These are phyloP conservation scores for Bufotes viridis DNA, from an alignment of 2,797 vertebrate species.

Conservation along the genomic window DNA sequence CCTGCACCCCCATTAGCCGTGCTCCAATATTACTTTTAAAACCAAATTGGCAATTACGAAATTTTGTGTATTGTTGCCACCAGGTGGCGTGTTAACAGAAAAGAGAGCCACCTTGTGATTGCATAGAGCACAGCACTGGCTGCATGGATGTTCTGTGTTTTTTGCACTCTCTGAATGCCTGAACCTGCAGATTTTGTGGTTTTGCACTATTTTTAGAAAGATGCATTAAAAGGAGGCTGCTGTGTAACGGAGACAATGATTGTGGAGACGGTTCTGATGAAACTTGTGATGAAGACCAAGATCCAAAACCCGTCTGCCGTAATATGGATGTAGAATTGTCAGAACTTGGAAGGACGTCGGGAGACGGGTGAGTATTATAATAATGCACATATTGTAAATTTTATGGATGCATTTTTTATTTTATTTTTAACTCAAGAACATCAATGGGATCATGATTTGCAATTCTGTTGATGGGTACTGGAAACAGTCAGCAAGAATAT, in stretches of 20 bases:
- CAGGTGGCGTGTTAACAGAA: no score
- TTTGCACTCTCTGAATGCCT: not conserved
- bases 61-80: no score
- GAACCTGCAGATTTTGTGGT: not conserved
- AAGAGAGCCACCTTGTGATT: no score
- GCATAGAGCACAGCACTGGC: no score
- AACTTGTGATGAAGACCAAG: slow-evolving; percentile 68
- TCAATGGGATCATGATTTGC: no score
- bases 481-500: no score
- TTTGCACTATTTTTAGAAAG: slow-evolving; percentile 71
- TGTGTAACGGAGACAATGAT: slow-evolving; percentile 87
- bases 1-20: no score
- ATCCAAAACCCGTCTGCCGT: slow-evolving; percentile 73
- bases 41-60: no score
- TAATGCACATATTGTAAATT: not conserved
- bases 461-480: no score
- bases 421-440: no score
- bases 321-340: slow-evolving; percentile 70
- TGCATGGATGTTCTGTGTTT: not conserved
- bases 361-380: slow-evolving; percentile 78
- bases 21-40: no score
- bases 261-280: slow-evolving; percentile 88
- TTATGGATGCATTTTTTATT: no score
- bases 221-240: slow-evolving; percentile 80
- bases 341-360: slow-evolving; percentile 82